Conservation (phyloP, 2,113 vertebrate genomes). For the Erpornis zantholeuca region DNA sequence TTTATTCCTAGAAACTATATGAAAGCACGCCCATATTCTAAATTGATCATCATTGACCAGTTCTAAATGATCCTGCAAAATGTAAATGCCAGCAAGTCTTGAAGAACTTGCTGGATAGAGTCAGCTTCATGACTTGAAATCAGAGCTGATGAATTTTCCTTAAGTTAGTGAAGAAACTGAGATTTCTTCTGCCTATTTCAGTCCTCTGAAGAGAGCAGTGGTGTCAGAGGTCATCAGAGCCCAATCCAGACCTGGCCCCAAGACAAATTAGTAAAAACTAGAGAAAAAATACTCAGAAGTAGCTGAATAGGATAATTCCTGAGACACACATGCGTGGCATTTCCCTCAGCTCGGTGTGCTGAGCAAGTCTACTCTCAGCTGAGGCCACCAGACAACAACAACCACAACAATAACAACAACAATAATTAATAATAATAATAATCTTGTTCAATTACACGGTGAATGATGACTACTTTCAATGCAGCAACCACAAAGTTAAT, state of each 20-base stretch:
- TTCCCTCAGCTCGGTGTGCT: neutral
- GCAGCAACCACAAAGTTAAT: neutral
- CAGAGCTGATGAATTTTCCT: neutral
- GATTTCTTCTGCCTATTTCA: neutral
- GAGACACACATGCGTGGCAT: neutral
- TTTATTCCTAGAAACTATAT: neutral
- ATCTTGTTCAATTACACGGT: neutral
- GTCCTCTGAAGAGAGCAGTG: neutral
- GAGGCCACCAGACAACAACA: neutral
- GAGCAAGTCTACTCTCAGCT: neutral
- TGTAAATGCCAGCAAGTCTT: neutral
- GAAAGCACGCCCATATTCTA: neutral
- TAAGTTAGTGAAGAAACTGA: neutral
- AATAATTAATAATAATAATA: neutral
- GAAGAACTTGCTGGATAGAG: neutral
- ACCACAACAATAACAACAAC: too few relatives aligned
- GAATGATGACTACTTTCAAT: neutral
- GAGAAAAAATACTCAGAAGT: neutral
- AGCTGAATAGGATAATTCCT: neutral
- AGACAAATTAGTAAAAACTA: neutral
- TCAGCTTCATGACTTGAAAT: neutral
- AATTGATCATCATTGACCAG: neutral
- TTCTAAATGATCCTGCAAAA: constrained; percentile 41
- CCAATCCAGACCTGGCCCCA: neutral
- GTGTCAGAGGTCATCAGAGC: neutral